Percentiles rank a stretch among this genome's conserved stretches.
Conservation (phyloP, 1,140 invertebrate genomes). For the Melipona quadrifasciata region DNA sequence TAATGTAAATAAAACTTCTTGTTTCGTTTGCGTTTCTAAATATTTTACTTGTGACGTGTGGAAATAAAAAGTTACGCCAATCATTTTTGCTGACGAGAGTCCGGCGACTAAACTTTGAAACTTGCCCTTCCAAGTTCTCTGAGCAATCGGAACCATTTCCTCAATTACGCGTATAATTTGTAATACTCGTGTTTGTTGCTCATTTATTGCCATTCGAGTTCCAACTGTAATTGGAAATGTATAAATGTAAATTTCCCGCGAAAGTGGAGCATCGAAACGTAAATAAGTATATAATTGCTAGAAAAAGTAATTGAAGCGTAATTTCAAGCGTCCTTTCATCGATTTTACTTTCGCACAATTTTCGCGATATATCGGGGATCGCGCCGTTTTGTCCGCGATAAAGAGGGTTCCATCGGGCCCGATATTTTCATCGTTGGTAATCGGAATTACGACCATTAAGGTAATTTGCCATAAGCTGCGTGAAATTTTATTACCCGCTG, state of each 20-base stretch:
- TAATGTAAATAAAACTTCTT: too few species aligned
- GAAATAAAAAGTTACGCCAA: not conserved
- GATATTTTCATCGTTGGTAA: not conserved
- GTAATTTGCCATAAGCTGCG: not conserved
- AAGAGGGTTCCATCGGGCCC: too few species aligned
- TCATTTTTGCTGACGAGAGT: not conserved
- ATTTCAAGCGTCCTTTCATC: not conserved
- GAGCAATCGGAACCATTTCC: not conserved
- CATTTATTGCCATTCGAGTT: not conserved
- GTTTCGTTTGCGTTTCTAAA: not conserved
- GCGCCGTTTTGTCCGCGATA: too few species aligned
- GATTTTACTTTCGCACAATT: not conserved
- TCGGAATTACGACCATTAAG: not conserved
- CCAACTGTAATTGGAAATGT: not conserved
- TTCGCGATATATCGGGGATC: not conserved
- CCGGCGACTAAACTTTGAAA: not conserved
- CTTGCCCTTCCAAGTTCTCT: not conserved
- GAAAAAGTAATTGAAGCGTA: not conserved
- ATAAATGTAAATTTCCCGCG: not conserved
- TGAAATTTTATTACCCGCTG: constrained; percentile 5
- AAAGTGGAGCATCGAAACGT: not conserved
- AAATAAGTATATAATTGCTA: too few species aligned
- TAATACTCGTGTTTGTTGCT: not conserved
- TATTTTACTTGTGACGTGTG: not conserved
- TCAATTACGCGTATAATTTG: not conserved